Conservation (phyloP, 1,140 invertebrate genomes). For the Zaprionus vittiger region DNA sequence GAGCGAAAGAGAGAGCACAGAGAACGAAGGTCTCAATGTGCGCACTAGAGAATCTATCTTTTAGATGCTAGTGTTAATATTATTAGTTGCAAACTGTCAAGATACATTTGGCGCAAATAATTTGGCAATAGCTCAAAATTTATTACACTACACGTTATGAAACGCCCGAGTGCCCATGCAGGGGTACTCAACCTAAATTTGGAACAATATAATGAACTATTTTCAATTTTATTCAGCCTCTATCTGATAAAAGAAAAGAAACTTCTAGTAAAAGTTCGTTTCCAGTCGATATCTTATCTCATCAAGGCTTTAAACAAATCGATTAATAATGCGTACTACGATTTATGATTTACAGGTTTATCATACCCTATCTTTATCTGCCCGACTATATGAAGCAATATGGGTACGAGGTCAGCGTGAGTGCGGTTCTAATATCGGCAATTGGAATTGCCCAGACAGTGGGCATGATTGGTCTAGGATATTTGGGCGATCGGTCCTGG, state of each 20-base stretch:
- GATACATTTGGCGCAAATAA: conserved; percentile 40
- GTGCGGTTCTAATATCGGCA: conserved; percentile 90
- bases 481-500: conserved; percentile 95
- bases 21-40: conserved; percentile 35
- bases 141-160: conserved; percentile 22
- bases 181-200: not conserved
- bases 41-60: conserved; percentile 33
- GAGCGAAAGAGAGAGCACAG: not conserved
- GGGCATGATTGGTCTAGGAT: conserved; percentile 95
- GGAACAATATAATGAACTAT: not conserved
- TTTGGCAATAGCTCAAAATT: conserved; percentile 57
- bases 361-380: conserved; percentile 95
- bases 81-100: conserved; percentile 35
- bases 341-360: conserved; percentile 86
- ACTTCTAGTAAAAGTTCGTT: conserved; percentile 3
- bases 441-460: conserved; percentile 95
- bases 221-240: not conserved
- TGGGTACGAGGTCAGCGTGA: conserved; percentile 89
- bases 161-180: not conserved
- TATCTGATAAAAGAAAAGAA: conserved; percentile 6
- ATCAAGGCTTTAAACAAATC: conserved; percentile 16
- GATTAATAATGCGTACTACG: conserved; percentile 9
- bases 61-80: conserved; percentile 9
- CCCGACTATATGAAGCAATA: conserved; percentile 89
- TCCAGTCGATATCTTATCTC: conserved; percentile 14